phyloP scores from a whole-genome alignment of 2,113 vertebrate species.

The Theristicus caerulescens region DNA sequence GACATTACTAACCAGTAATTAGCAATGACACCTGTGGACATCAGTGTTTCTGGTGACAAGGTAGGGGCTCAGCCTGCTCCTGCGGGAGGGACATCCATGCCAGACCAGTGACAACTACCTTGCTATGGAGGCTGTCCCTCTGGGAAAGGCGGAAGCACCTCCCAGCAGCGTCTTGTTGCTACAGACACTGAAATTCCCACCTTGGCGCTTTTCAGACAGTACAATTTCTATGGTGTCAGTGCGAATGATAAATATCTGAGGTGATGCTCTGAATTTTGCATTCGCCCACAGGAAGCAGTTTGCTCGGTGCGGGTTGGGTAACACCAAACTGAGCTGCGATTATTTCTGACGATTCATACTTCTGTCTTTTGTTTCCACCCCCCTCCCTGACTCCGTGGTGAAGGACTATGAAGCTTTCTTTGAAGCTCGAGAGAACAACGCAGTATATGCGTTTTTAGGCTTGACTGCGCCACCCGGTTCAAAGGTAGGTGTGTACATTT shows the following conservation, averaged over 20 bases:
- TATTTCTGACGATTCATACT: background rate
- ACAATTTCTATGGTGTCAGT: too few relatives aligned
- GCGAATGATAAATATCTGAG: background rate
- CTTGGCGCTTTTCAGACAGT: background rate
- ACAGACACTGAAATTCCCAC: background rate
- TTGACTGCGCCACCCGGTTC: conserved; percentile 94
- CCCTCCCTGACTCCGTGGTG: accelerated
- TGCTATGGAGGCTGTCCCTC: background rate
- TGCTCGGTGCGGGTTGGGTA: background rate
- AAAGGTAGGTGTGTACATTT: conserved; percentile 78
- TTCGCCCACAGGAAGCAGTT: accelerated
- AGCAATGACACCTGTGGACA: background rate
- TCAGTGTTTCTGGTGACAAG: background rate
- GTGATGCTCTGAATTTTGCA: background rate
- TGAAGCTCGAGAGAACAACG: conserved; percentile 93
- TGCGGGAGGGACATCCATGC: background rate
- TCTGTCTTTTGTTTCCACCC: background rate
- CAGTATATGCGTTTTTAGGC: conserved; percentile 92
- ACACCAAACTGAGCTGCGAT: background rate
- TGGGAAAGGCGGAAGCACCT: background rate
- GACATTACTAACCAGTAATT: background rate
- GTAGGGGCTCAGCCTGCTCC: background rate
- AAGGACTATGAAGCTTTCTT: conserved; percentile 96
- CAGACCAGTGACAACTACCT: background rate
- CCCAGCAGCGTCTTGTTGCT: background rate